A percentile compares a stretch with the other conserved stretches of the same genome.
Conservation (phyloP, 1,140 invertebrate genomes). For the Philopotamus ludificatus region DNA sequence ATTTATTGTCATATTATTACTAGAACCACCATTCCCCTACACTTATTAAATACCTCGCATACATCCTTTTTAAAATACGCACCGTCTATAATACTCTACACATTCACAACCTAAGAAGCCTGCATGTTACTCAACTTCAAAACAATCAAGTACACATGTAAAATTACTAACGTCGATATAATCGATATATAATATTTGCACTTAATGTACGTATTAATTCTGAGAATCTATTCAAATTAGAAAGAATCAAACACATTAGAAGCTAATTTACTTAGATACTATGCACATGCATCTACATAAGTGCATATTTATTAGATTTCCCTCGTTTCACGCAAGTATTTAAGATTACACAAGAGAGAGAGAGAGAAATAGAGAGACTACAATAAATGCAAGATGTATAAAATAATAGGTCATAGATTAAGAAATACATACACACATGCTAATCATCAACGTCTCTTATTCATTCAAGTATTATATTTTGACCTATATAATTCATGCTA, state of each 20-base stretch:
- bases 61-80: constrained; percentile 3
- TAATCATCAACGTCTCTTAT: not conserved
- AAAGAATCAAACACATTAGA: too few relatives aligned
- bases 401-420: not conserved
- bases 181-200: too few relatives aligned
- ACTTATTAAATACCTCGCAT: constrained; percentile 12
- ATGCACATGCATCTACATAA: constrained; percentile 33
- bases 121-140: not conserved
- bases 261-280: constrained; percentile 2
- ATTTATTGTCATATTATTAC: constrained; percentile 41
- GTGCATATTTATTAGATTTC: constrained; percentile 23
- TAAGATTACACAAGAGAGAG: too few relatives aligned
- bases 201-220: too few relatives aligned
- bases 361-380: not conserved
- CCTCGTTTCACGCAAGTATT: not conserved
- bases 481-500: not conserved
- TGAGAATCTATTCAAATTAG: too few relatives aligned
- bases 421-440: constrained; percentile 19
- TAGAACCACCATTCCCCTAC: constrained; percentile 29
- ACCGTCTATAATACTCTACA: not conserved
- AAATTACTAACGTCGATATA: too few relatives aligned
- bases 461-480: not conserved
- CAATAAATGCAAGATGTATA: constrained; percentile 12
- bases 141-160: constrained; percentile 6
- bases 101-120: not conserved